Base-by-base conservation (phyloP, 2,113 vertebrate genomes). In the Dromaius novaehollandiae region DNA sequence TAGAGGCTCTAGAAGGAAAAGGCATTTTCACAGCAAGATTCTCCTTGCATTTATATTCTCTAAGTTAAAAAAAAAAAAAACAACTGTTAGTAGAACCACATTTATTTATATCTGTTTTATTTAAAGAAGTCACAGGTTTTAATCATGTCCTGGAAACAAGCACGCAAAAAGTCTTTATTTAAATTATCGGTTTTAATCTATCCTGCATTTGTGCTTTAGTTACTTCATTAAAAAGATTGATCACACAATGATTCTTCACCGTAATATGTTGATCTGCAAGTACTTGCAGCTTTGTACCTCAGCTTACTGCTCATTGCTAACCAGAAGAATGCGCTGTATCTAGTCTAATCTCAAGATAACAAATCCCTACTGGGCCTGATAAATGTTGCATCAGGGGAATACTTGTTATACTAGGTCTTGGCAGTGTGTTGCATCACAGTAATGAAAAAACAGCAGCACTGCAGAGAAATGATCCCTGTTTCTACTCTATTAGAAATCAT, bases 1-100 rank as follows among this genome's bases (percentile, higher is more conserved):
- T 84, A 38, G 9, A 84, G 46, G 46, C 42, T 92, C 90, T 51
- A 84, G 51, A 93, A 92, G n/a, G 18, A 88, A 94, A 95, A 84
- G 5, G 28, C 5, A 68, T 71, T 60, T 71, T 48, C 15, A 68
- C 1, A 63, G 46, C 55, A 88, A 82, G 48, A 63, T 15, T 86
- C 16, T 86, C 89, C 79, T 90, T 90, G 76, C 36, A 64, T 11
- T 74, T 77, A 20, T 60, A 69, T 48, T 12, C 38, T 65, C 68
- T 20, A 28, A 42, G 4, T 48, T 84, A 64, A 46, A 38, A 76
- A 60, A 61, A 61, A 26, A 32, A 60, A 6, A 48, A 5, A 5
- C 46, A 44, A 44, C 46, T 48, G 32, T 19, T 34, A 60, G 32
- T 19, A 60, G 17, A 60, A 60, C 32, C 32, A 60, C 17, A 11